Conservation (phyloP, 1,140 invertebrate species). For the Drosophila sp. region DNA sequence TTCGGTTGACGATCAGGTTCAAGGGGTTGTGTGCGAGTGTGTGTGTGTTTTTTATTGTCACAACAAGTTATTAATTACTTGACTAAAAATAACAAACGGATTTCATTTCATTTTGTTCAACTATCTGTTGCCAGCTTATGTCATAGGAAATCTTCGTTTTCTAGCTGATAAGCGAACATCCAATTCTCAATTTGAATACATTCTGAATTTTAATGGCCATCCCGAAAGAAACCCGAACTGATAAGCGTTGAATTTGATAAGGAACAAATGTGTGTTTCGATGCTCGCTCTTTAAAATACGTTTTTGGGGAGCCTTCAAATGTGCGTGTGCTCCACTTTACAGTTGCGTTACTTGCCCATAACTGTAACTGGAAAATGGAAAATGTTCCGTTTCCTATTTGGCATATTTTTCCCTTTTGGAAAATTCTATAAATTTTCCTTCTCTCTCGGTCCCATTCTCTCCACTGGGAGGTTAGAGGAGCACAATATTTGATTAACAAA, state of each 20-base stretch:
- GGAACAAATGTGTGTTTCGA: slow-evolving; percentile 19
- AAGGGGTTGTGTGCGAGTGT: slow-evolving; percentile 31
- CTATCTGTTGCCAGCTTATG: slow-evolving; percentile 56
- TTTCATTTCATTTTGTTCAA: slow-evolving; percentile 42
- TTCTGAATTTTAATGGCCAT: slow-evolving; percentile 7
- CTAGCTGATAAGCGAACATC: slow-evolving; percentile 10
- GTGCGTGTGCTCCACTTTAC: slow-evolving; percentile 64
- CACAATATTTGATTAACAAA: slow-evolving; percentile 74
- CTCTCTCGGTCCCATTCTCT: slow-evolving; percentile 37
- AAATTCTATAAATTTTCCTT: slow-evolving; percentile 37
- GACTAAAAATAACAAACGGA: slow-evolving; percentile 56
- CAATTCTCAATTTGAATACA: slow-evolving; percentile 13
- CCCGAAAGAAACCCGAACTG: slow-evolving; percentile 23
- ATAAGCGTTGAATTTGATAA: slow-evolving; percentile 39
- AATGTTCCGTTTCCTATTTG: slow-evolving; percentile 39
- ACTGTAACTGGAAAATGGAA: slow-evolving; percentile 51
- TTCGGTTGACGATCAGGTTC: slow-evolving; percentile 35
- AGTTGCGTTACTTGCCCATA: slow-evolving; percentile 47
- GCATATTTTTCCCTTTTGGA: slow-evolving; percentile 46
- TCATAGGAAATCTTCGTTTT: slow-evolving; percentile 30
- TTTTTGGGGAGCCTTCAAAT: slow-evolving; percentile 1
- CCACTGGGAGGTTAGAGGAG: slow-evolving; percentile 49
- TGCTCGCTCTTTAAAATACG: slow-evolving; percentile 13
- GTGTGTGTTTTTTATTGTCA: slow-evolving; percentile 52
- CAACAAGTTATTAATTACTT: slow-evolving; percentile 72